Conservation (phyloP, 1,140 invertebrate genomes). For the Bombus pascuorum region DNA sequence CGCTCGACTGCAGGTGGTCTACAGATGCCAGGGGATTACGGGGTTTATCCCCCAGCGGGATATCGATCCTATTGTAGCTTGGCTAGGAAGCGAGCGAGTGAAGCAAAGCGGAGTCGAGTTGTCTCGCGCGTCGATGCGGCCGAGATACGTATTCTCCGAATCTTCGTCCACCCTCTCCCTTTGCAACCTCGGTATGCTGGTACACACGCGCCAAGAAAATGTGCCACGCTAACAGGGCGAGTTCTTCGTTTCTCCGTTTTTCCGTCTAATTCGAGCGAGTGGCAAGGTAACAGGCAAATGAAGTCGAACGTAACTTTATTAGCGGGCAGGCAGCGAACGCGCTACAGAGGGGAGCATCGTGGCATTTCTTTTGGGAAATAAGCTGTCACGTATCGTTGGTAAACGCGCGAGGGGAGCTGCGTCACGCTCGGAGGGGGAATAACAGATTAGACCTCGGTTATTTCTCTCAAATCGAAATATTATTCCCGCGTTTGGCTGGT, state of each 20-base stretch:
- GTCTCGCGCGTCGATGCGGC: no score
- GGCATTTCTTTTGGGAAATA: conserved; percentile 59
- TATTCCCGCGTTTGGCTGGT: conserved; percentile 43
- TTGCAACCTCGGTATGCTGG: not conserved
- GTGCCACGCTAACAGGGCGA: no score
- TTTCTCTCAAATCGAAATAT: conserved; percentile 60
- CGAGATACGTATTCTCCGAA: no score
- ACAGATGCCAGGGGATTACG: conserved; percentile 81
- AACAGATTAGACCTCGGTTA: conserved; percentile 59
- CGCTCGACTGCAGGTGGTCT: conserved; percentile 81
- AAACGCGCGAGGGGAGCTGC: conserved; percentile 55
- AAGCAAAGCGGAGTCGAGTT: not conserved
- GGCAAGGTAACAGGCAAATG: conserved; percentile 47
- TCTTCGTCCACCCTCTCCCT: not conserved
- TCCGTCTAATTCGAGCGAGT: conserved; percentile 23
- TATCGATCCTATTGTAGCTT: conserved; percentile 81
- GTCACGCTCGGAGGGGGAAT: conserved; percentile 52
- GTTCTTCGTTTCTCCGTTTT: no score
- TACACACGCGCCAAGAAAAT: not conserved
- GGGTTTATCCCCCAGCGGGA: conserved; percentile 81
- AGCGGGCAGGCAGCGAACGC: conserved; percentile 6
- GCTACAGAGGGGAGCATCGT: not conserved
- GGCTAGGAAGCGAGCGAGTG: conserved; percentile 47
- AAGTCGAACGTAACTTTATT: conserved; percentile 50
- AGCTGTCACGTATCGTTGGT: conserved; percentile 64